phyloP scores from a whole-genome alignment of 1,140 invertebrate species.

The Eupristina koningsbergeri region DNA sequence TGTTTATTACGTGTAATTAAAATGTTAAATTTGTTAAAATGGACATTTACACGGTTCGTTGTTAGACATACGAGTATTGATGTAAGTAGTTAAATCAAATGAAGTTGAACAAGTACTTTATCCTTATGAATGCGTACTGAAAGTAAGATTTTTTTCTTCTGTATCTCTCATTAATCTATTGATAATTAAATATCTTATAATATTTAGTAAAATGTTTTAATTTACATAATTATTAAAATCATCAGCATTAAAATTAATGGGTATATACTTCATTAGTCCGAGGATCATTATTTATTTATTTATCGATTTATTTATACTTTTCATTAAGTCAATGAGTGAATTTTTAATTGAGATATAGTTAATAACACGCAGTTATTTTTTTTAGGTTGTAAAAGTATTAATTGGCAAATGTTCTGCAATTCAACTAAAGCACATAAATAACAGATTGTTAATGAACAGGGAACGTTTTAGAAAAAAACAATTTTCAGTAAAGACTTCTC shows the following conservation, averaged over 20 bases:
- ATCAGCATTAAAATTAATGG: not conserved
- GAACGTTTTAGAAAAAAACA: not conserved
- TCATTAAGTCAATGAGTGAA: not conserved
- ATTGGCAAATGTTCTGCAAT: not conserved
- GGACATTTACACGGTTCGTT: not conserved
- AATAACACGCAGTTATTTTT: not conserved
- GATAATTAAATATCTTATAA: not conserved
- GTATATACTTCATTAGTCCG: too few relatives aligned
- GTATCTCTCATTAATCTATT: not conserved
- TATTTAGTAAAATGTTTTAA: not conserved
- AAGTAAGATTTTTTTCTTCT: not conserved
- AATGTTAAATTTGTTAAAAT: not conserved
- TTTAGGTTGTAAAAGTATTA: not conserved
- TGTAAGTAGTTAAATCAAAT: not conserved
- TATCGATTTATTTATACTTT: not conserved
- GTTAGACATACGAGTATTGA: too few relatives aligned
- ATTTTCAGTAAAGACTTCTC: conserved; percentile 17
- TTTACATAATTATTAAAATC: not conserved
- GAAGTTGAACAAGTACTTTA: not conserved
- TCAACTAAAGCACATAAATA: not conserved
- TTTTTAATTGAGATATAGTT: not conserved
- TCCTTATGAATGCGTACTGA: not conserved
- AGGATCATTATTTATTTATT: too few relatives aligned
- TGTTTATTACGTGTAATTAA: not conserved
- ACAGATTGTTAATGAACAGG: too few relatives aligned